Percentiles rank a stretch among this genome's conserved stretches.
Conservation (phyloP, 1,140 invertebrate species). For the fruit fly (Drosophila melanogaster) region Release_6_plus_ISO1_MT NC_004354.4:6456501-6457000, state of each 20-base stretch:
- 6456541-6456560: background rate
- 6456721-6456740: slow-evolving; percentile 76
- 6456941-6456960: slow-evolving; percentile 75
- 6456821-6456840: slow-evolving; percentile 19
- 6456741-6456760: slow-evolving; percentile 63
- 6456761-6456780: slow-evolving; percentile 42
- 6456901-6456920: background rate
- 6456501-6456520: background rate
- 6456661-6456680: background rate
- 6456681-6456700: slow-evolving; percentile 60
- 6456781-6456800: slow-evolving; percentile 1
- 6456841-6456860: slow-evolving; percentile 60
- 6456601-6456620: slow-evolving; percentile 34
- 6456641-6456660: background rate
- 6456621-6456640: background rate
- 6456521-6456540: background rate
- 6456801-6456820: slow-evolving; percentile 54
- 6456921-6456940: slow-evolving; percentile 37
- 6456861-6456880: background rate
- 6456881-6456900: background rate
- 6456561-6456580: background rate
- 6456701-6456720: slow-evolving; percentile 69
- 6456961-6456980: slow-evolving; percentile 27
- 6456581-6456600: slow-evolving; percentile 49
- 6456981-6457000: slow-evolving; percentile 75